Conservation (phyloP, 2,888 invertebrate genomes). For the Spodoptera littoralis region DNA sequence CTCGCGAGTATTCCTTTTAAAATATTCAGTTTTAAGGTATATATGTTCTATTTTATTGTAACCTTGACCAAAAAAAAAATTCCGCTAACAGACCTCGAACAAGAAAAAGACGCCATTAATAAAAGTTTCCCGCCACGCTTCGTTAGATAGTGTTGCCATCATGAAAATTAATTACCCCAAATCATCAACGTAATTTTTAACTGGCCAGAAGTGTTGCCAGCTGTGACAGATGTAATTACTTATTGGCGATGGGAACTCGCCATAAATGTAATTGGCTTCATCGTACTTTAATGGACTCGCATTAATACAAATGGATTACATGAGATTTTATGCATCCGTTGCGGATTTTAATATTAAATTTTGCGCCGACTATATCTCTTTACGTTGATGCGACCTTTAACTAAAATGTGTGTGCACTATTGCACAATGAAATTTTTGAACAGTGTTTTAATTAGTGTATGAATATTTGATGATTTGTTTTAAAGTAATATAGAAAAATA, state of each 20-base stretch:
- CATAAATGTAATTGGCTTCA: slow-evolving; percentile 59
- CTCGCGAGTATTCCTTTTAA: slow-evolving; percentile 23
- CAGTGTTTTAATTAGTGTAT: slow-evolving; percentile 1
- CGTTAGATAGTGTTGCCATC: slow-evolving; percentile 43
- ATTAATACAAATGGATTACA: slow-evolving; percentile 57
- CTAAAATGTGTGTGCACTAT: not conserved
- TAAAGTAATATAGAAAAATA: too few relatives aligned
- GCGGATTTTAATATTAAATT: slow-evolving; percentile 40
- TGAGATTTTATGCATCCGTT: slow-evolving; percentile 52
- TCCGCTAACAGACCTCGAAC: slow-evolving; percentile 12
- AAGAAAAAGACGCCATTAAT: slow-evolving; percentile 37
- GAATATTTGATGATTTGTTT: not conserved
- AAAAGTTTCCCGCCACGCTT: slow-evolving; percentile 38
- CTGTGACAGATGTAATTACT: slow-evolving; percentile 62
- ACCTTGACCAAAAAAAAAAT: slow-evolving; percentile 31
- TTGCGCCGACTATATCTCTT: slow-evolving; percentile 19
- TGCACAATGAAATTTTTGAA: not conserved
- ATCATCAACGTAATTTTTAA: slow-evolving; percentile 52
- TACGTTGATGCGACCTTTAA: slow-evolving; percentile 4
- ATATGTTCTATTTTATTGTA: too few relatives aligned
- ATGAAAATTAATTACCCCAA: slow-evolving; percentile 52
- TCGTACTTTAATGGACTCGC: slow-evolving; percentile 58
- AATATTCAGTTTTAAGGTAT: slow-evolving; percentile 25
- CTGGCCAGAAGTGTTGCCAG: slow-evolving; percentile 49
- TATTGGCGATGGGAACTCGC: slow-evolving; percentile 55